These are phyloP conservation scores for Eubasilissa splendida DNA, from an alignment of 2,888 invertebrate species.

Conservation along the genomic window DNA sequence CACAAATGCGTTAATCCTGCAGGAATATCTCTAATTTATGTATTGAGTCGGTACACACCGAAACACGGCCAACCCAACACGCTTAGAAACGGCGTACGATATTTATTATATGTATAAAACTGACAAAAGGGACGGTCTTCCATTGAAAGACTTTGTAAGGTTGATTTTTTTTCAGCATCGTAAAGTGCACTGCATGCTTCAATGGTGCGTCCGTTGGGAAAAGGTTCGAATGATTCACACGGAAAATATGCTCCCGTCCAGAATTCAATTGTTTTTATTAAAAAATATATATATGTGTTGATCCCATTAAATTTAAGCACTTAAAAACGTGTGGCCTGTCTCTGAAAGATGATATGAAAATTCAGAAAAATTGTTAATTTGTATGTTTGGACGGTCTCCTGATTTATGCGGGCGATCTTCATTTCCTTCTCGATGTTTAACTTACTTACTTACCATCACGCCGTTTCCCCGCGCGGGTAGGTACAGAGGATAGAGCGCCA, in stretches of 20 bases:
- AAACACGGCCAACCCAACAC: conserved; percentile 23
- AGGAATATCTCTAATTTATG: conserved; percentile 36
- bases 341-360: too few relatives aligned
- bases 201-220: conserved; percentile 7
- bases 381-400: too few relatives aligned
- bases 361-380: too few relatives aligned
- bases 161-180: conserved; percentile 46
- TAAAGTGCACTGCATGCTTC: conserved; percentile 21
- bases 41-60: conserved; percentile 5
- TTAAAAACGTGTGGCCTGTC: too few relatives aligned
- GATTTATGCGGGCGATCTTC: too few relatives aligned
- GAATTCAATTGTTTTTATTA: too few relatives aligned
- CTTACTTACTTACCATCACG: too few relatives aligned
- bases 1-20: conserved; percentile 13
- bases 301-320: too few relatives aligned
- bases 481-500: too few relatives aligned
- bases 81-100: conserved; percentile 6
- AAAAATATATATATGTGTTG: too few relatives aligned
- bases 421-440: too few relatives aligned
- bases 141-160: conserved; percentile 44
- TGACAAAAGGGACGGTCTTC: conserved; percentile 52
- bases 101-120: conserved; percentile 31
- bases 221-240: neutral
- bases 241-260: neutral
- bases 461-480: too few relatives aligned